Evolutionary conservation across 2,888 invertebrate species (phyloP), one percentile per base, ranked within the genome.

Genomic region (Proisotoma minuta): DNA sequence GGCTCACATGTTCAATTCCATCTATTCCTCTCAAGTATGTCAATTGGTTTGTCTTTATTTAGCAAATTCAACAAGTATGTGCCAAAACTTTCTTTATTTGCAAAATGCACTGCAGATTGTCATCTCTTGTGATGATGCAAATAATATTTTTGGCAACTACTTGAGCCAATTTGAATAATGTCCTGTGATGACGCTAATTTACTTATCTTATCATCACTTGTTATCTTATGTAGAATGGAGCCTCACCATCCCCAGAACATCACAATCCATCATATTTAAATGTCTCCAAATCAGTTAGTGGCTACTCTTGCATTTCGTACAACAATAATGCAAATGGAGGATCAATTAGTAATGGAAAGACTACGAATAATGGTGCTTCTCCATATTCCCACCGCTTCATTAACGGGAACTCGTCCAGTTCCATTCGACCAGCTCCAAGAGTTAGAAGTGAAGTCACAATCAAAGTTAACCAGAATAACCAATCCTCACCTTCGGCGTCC

Each of bases 221-320:
- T 34, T 34, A 10, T 20, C 43, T n/a, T n/a, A n/a, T n/a, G n/a
- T n/a, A 53, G 34, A 60, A 60, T 22, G 60, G 60, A 27, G 8
- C 58, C 20, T 39, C 53, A 18, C 18, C 56, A n/a, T 59, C 48
- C n/a, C 27, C 59, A 22, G 58, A 48, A 18, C 61, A 56, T 18
- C 59, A 61, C 52, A 60, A 90, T 76, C 93, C 93, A 0, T 91
- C 91, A 61, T 94, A 94, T 77, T 80, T 94, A 60, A 90, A 89
- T 75, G 80, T 94, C 66, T 91, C 93, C 56, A 91, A 92, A 77
- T 91, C 91, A 22, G 90, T 93, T 57, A 91, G 89, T 79, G 93
- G 93, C 2, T 94, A 94, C 77, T 88, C 89, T 3, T 89, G 89
- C 56, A 63, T 73, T n/a, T 66, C 71, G 22, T 73, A 73, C 56